Percentiles rank a stretch among this genome's conserved stretches.
These are phyloP conservation scores for Listronotus bonariensis DNA, from an alignment of 1,140 invertebrate genomes.

Conservation along the genomic window DNA sequence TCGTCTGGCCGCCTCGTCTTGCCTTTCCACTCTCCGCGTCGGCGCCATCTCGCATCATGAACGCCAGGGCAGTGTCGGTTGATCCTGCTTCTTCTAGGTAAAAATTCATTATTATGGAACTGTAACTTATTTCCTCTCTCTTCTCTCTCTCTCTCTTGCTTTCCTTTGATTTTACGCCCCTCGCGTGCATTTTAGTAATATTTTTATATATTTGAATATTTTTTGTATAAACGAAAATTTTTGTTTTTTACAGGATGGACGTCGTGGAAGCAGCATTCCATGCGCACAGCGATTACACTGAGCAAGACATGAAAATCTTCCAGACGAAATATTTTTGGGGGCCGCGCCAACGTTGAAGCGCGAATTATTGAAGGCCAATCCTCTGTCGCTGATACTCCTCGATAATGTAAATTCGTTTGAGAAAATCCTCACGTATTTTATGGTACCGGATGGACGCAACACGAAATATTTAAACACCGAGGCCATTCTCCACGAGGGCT, in stretches of 20 bases:
- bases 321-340: too few species aligned
- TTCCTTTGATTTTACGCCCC: too few species aligned
- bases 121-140: background rate
- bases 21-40: background rate
- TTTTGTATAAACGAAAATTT: too few species aligned
- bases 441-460: slow-evolving; percentile 1
- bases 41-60: background rate
- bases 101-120: background rate
- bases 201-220: too few species aligned
- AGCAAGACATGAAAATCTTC: too few species aligned
- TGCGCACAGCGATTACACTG: too few species aligned
- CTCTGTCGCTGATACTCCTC: background rate
- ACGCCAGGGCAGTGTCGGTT: background rate
- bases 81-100: background rate
- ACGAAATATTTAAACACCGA: background rate
- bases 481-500: background rate
- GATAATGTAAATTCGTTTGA: background rate
- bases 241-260: too few species aligned
- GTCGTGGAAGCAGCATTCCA: too few species aligned
- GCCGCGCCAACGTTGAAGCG: too few species aligned
- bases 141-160: too few species aligned
- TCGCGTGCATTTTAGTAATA: too few species aligned
- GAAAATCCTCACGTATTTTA: background rate
- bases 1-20: background rate
- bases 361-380: background rate